Evolutionary conservation across 2,797 vertebrate species (phyloP), one percentile per base, ranked within the genome.

Genomic region (Siniperca undulata): DNA sequence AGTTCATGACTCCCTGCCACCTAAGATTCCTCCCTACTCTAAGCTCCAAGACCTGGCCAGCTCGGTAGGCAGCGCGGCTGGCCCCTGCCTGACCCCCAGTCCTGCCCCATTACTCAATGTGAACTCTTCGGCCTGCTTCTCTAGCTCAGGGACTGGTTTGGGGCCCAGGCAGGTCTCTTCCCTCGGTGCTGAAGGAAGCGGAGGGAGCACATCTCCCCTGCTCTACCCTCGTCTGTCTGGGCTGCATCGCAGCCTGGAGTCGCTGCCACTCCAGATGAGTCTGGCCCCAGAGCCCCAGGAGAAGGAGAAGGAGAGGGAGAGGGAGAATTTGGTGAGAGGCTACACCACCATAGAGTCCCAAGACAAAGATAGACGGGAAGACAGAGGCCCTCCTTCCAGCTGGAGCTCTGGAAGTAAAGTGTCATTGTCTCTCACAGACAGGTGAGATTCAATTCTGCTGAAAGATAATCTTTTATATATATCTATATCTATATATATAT

Each of bases 181-280:
- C 16, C 87, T 94, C 0, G 94, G 93, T 12, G 91, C 92, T 27
- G 92, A 89, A 55, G 81, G 77, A 22, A 91, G 75, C 11, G 78
- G 84, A 50, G 89, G 88, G 5, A 90, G 79, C 48, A 78, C 89
- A 70, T 94, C 95, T n/a, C 95, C 97, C 16, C 95, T 97, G 87
- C 96, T 98, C 92, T 98, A 97, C 90, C 93, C 97, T 67, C 97
- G 98, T 60, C 95, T 99, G 86, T 97, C 97, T 0, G 94, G 97
- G 50, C 94, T 99, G 81, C 98, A 99, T 90, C 97, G 97, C 84
- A 99, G 98, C 92, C 97, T 99, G 97, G 98, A 99, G 94, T 98
- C 97, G 5, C 94, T 99, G 78, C 95, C 97, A 27, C 96, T 97
- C 85, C 97, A 97, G 44, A 97, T 99, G 96, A 99, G 97, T 86